Evolutionary conservation across 2,888 invertebrate genomes (phyloP).

Genomic region (Philhelius pedissequus): DNA sequence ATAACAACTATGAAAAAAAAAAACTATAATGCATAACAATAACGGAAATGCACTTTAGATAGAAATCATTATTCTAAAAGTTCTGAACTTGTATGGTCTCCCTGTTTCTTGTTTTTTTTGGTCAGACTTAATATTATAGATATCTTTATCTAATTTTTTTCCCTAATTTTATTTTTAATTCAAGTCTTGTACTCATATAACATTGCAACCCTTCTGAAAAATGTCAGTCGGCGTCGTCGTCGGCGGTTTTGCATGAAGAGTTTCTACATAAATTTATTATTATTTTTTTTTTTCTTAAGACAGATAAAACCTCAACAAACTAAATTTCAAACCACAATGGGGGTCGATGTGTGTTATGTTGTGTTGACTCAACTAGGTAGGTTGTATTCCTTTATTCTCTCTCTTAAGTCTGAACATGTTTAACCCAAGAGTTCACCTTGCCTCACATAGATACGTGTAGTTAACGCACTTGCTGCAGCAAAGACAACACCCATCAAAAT

Average conservation of each 20-base stretch:
- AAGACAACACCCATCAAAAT: slow-evolving; percentile 16
- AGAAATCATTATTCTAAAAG: slow-evolving; percentile 17
- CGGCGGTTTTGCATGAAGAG: slow-evolving; percentile 63
- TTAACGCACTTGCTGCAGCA: not conserved
- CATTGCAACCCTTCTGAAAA: slow-evolving; percentile 41
- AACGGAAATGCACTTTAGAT: slow-evolving; percentile 56
- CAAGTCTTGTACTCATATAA: not conserved
- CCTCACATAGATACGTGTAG: not conserved
- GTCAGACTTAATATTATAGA: not conserved
- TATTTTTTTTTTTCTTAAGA: slow-evolving; percentile 8
- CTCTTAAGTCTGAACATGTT: not conserved
- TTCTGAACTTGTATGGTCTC: not conserved
- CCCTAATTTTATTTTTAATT: slow-evolving; percentile 15
- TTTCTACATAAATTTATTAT: slow-evolving; percentile 65
- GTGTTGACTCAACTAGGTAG: not conserved
- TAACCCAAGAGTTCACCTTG: slow-evolving; percentile 52
- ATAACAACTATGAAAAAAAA: no score
- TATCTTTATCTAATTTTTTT: slow-evolving; percentile 19
- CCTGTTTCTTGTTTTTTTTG: not conserved
- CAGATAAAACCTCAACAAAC: slow-evolving; percentile 45
- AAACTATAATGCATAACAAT: not conserved
- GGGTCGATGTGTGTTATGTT: slow-evolving; percentile 2
- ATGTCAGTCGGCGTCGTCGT: slow-evolving; percentile 10
- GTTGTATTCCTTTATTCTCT: not conserved
- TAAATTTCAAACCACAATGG: slow-evolving; percentile 43